These are phyloP conservation scores for Gopherus evgoodei DNA, from an alignment of 2,113 vertebrate species.

Conservation along the genomic window DNA sequence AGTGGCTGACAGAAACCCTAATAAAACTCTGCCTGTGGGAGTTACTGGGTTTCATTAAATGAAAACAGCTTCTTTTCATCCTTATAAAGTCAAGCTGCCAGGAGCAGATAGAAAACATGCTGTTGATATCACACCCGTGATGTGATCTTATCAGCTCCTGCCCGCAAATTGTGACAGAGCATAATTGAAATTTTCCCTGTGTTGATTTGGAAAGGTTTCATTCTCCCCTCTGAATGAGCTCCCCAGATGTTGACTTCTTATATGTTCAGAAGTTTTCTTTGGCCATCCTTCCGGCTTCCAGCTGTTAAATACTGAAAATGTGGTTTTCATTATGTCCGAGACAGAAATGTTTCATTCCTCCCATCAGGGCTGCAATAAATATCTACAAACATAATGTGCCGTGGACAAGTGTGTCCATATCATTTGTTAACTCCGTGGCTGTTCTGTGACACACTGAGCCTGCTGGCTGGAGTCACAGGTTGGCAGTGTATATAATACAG, in stretches of 20 bases:
- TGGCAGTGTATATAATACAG: rapidly evolving
- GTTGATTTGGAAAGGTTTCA: not conserved
- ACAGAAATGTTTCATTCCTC: conserved; percentile 70
- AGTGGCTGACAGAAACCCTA: not conserved
- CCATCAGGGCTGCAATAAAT: conserved; percentile 50
- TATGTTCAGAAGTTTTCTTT: conserved; percentile 61
- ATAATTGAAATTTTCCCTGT: not conserved
- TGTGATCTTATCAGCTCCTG: conserved; percentile 4
- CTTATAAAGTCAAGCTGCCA: not conserved
- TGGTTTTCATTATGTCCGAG: conserved; percentile 61
- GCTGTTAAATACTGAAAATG: conserved; percentile 62
- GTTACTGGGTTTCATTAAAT: conserved; percentile 45
- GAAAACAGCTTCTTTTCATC: not conserved
- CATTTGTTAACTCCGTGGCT: not conserved
- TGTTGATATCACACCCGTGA: not conserved
- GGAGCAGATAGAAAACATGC: not conserved
- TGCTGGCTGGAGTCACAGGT: too few species aligned
- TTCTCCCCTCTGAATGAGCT: not conserved
- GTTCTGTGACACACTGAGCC: not conserved
- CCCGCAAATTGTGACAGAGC: conserved; percentile 11
- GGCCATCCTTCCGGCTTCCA: conserved; percentile 65
- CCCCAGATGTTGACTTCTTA: conserved; percentile 59
- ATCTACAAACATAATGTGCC: conserved; percentile 35
- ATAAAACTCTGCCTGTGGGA: not conserved
- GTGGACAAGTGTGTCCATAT: conserved; percentile 42